Evolutionary conservation across 2,888 invertebrate genomes (phyloP).

Genomic region (Pomacea canaliculata): DNA sequence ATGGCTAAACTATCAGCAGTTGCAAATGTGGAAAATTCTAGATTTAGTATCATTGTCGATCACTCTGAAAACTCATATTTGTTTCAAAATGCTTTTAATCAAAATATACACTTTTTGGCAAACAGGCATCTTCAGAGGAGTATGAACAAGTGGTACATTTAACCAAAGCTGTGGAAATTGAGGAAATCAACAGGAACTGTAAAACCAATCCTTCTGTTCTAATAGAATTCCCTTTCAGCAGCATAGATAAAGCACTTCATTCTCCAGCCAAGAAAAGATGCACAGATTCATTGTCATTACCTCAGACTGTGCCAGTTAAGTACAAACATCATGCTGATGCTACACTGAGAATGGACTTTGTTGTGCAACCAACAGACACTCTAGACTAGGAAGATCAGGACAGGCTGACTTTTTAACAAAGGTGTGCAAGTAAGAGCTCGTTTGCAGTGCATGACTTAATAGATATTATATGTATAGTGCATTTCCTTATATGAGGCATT

Average conservation of each 20-base stretch:
- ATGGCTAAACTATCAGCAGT: too few species aligned
- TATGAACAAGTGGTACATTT: conserved; percentile 12
- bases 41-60: too few species aligned
- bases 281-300: too few species aligned
- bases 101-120: too few species aligned
- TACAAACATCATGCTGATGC: not conserved
- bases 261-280: too few species aligned
- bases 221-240: too few species aligned
- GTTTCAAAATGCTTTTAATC: not conserved
- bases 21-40: too few species aligned
- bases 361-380: not conserved
- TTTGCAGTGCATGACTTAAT: not conserved
- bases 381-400: not conserved
- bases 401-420: too few species aligned
- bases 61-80: not conserved
- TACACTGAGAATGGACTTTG: conserved; percentile 8
- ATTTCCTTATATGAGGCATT: not conserved
- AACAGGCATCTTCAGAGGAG: conserved; percentile 10
- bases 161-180: conserved; percentile 20
- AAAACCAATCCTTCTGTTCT: not conserved
- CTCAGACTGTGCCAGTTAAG: too few species aligned
- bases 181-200: conserved; percentile 10
- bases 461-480: not conserved
- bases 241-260: not conserved
- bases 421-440: not conserved